These are phyloP conservation scores for Sterna hirundo DNA, from an alignment of 2,113 vertebrate genomes.

Conservation along the genomic window DNA sequence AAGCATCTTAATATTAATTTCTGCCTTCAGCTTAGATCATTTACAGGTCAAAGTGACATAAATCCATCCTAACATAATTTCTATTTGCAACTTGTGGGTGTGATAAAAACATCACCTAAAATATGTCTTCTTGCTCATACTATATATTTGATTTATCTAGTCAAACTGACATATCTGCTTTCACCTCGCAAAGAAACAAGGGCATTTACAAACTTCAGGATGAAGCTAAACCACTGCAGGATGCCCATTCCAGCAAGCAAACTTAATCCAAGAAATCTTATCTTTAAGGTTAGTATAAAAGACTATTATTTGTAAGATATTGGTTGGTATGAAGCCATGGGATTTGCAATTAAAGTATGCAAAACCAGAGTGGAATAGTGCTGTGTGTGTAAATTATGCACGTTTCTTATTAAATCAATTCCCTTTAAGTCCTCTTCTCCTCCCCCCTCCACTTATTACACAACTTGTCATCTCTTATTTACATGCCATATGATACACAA, in stretches of 20 bases:
- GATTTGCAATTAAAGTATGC: conserved; percentile 48
- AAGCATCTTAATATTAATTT: background rate
- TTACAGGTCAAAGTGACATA: background rate
- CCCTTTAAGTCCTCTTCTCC: background rate
- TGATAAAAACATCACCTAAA: background rate
- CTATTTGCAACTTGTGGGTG: background rate
- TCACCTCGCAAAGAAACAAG: background rate
- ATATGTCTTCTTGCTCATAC: background rate
- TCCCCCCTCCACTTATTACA: conserved; percentile 7
- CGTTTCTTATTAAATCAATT: conserved; percentile 54
- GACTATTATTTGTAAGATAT: background rate
- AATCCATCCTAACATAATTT: background rate
- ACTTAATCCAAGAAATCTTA: background rate
- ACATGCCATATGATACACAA: conserved; percentile 41
- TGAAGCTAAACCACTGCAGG: background rate
- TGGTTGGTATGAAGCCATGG: background rate
- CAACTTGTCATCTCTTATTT: conserved; percentile 62
- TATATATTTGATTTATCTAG: background rate
- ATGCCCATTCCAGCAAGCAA: background rate
- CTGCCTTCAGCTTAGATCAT: background rate
- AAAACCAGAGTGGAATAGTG: conserved; percentile 22
- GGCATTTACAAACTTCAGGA: background rate
- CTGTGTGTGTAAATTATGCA: conserved; percentile 56
- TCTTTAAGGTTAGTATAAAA: background rate
- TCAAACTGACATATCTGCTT: background rate